phyloP scores from a whole-genome alignment of 2,113 vertebrate species.

The Dicaeum eximium region DNA sequence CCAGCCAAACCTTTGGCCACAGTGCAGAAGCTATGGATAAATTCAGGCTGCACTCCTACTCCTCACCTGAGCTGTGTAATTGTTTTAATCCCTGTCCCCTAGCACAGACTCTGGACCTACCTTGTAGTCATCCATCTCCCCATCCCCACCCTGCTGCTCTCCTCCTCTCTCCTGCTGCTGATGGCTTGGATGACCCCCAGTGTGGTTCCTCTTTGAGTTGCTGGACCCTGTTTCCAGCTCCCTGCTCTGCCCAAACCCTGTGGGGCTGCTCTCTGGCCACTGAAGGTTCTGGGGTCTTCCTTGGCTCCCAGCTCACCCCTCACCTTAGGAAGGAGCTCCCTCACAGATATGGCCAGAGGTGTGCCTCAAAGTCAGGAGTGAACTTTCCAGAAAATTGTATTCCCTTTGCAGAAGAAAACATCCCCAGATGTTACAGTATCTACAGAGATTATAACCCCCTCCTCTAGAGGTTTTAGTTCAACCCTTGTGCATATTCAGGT shows the following conservation, averaged over 20 bases:
- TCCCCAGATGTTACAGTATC: neutral
- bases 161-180: neutral
- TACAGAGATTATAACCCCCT: neutral
- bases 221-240: neutral
- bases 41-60: neutral
- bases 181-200: no score
- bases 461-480: neutral
- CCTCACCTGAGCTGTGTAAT: neutral
- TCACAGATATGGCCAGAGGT: neutral
- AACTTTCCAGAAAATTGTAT: neutral
- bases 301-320: neutral
- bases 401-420: neutral
- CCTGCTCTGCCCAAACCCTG: neutral
- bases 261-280: neutral
- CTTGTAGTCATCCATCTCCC: neutral
- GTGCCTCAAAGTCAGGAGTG: neutral
- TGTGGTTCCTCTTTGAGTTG: neutral
- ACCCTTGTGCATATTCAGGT: neutral
- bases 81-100: neutral
- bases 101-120: accelerated
- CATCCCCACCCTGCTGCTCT: neutral
- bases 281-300: neutral
- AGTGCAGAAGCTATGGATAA: neutral
- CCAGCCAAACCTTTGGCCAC: neutral
- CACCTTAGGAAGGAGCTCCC: neutral